Conservation (phyloP, 2,113 vertebrate genomes). For the Callocephalon fimbriatum region DNA sequence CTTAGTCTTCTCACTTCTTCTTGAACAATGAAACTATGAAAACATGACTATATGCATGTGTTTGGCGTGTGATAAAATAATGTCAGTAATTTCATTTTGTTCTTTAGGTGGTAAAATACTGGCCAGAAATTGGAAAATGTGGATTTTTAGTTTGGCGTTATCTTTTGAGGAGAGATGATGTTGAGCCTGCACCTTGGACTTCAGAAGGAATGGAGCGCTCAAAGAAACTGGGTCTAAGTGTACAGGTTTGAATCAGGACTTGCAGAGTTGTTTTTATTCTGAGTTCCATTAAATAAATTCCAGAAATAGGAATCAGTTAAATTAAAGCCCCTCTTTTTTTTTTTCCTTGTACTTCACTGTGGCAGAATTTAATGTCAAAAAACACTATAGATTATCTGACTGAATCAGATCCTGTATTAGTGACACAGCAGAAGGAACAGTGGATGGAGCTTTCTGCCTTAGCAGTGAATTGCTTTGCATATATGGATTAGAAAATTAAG, state of each 20-base stretch:
- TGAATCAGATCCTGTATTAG: not conserved
- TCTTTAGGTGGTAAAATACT: constrained; percentile 96
- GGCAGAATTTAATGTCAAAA: not conserved
- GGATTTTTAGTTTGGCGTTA: constrained; percentile 98
- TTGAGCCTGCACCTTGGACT: constrained; percentile 96
- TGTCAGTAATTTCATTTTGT: constrained; percentile 11
- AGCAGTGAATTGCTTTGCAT: not conserved
- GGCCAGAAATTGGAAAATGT: constrained; percentile 98
- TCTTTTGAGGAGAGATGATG: constrained; percentile 93
- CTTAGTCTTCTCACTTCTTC: not conserved
- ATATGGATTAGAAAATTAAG: not conserved
- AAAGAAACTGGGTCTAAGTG: constrained; percentile 89
- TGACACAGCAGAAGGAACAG: not conserved
- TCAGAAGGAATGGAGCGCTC: constrained; percentile 92
- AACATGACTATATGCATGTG: not conserved
- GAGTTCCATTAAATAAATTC: not conserved
- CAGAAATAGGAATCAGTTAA: not conserved
- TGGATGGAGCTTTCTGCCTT: not conserved
- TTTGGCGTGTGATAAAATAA: not conserved
- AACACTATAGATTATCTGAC: not conserved
- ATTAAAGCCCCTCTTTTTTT: not conserved
- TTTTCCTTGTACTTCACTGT: not conserved
- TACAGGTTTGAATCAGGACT: constrained; percentile 85
- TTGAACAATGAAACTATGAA: not conserved
- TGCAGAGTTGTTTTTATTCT: not conserved